A percentile compares a stretch with the other conserved stretches of the same genome.
These are phyloP conservation scores for Parnassius smintheus DNA, from an alignment of 2,888 invertebrate species.

Conservation along the genomic window DNA sequence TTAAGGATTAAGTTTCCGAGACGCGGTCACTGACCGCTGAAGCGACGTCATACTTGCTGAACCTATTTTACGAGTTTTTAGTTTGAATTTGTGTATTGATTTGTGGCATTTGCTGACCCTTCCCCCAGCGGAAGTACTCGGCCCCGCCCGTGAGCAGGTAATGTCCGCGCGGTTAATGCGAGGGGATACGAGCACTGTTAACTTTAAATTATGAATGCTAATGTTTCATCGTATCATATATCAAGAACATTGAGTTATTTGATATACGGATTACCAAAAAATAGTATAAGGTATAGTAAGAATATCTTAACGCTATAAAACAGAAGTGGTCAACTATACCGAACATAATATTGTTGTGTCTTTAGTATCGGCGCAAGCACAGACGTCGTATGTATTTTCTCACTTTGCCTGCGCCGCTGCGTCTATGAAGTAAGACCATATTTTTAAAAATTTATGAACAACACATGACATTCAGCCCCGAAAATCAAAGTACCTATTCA, in stretches of 20 bases:
- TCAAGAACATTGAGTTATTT: not conserved
- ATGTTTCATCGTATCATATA: slow-evolving; percentile 14
- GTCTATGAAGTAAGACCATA: too few species aligned
- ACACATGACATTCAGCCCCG: too few species aligned
- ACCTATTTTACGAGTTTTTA: slow-evolving; percentile 39
- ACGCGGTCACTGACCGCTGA: slow-evolving; percentile 13
- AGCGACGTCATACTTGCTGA: slow-evolving; percentile 14
- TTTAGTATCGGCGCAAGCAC: too few species aligned
- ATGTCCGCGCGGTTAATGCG: slow-evolving; percentile 32
- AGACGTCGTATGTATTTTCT: too few species aligned
- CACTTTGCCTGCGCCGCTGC: too few species aligned
- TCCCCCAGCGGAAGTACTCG: slow-evolving; percentile 55
- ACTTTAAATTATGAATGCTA: slow-evolving; percentile 18
- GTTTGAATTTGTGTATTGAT: slow-evolving; percentile 42
- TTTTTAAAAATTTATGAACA: too few species aligned
- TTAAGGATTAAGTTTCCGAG: slow-evolving; percentile 6
- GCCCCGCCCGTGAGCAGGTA: slow-evolving; percentile 49
- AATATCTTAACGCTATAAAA: too few species aligned
- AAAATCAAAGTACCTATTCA: too few species aligned
- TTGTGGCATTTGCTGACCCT: slow-evolving; percentile 44
- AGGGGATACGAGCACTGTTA: slow-evolving; percentile 16
- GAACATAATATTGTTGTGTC: too few species aligned
- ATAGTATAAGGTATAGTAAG: too few species aligned
- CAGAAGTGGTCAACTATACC: too few species aligned
- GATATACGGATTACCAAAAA: too few species aligned